Evolutionary conservation across 2,888 invertebrate genomes (phyloP).

Genomic region (Phyto melanocephala): DNA sequence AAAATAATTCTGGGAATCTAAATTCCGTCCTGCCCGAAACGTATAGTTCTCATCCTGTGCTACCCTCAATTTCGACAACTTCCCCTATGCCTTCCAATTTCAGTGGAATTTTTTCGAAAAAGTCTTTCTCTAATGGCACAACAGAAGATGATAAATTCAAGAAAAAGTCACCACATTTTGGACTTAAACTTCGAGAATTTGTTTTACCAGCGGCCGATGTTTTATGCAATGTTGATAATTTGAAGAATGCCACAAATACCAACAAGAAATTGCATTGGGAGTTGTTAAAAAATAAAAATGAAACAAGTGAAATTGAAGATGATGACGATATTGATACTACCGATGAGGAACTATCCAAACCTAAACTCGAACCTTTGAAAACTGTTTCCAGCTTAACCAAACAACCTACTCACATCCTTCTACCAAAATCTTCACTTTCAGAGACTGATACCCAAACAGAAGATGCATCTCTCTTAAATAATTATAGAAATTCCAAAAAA

Average conservation of each 20-base stretch:
- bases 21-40: not conserved
- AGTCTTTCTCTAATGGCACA: not conserved
- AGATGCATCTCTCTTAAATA: not conserved
- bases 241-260: conserved; percentile 45
- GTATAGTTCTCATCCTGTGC: not conserved
- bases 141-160: conserved; percentile 29
- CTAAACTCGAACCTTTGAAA: conserved; percentile 1
- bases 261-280: conserved; percentile 54
- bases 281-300: conserved; percentile 38
- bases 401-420: not conserved
- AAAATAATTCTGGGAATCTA: too few relatives aligned
- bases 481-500: not conserved
- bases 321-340: conserved; percentile 54
- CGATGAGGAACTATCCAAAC: conserved; percentile 42
- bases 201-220: conserved; percentile 54
- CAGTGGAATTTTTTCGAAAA: conserved; percentile 57
- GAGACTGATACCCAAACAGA: conserved; percentile 28
- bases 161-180: conserved; percentile 29
- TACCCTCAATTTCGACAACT: conserved; percentile 53
- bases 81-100: conserved; percentile 56
- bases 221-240: conserved; percentile 54
- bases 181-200: conserved; percentile 19
- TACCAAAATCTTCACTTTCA: not conserved
- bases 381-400: not conserved
- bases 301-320: conserved; percentile 58